phyloP scores from a whole-genome alignment of 2,888 invertebrate species.

The Scaptodrosophila latifasciaeformis region DNA sequence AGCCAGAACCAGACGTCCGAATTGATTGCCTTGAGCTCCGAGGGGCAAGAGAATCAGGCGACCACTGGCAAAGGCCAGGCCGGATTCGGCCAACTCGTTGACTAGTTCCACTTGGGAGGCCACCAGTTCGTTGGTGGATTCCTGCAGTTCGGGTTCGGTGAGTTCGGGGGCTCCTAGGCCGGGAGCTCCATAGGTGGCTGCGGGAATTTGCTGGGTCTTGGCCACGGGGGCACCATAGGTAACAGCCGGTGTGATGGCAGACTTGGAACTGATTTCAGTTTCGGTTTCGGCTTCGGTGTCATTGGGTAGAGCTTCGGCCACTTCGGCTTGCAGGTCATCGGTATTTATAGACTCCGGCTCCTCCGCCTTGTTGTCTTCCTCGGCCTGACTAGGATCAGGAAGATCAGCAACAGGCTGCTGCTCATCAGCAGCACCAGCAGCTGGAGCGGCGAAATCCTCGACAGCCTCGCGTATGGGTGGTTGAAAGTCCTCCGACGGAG shows the following conservation, averaged over 20 bases:
- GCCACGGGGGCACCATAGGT: constrained; percentile 57
- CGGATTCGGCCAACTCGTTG: constrained; percentile 37
- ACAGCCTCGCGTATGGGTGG: constrained; percentile 61
- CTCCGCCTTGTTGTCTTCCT: constrained; percentile 24
- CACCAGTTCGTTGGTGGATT: constrained; percentile 46
- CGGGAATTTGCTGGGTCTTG: constrained; percentile 31
- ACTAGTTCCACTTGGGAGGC: constrained; percentile 61
- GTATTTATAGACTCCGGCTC: constrained; percentile 28
- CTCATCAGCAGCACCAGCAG: constrained; percentile 38
- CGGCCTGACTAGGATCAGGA: constrained; percentile 56
- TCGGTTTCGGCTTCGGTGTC: constrained; percentile 5
- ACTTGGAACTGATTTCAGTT: constrained; percentile 11
- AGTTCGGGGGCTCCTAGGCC: too few species aligned
- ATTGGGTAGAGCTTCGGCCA: constrained; percentile 1
- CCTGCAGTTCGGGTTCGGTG: constrained; percentile 12
- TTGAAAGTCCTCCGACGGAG: constrained; percentile 66
- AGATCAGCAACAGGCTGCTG: constrained; percentile 70
- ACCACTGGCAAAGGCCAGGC: constrained; percentile 43
- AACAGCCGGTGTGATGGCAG: constrained; percentile 38
- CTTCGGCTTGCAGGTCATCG: constrained; percentile 19
- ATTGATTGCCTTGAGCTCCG: constrained; percentile 42
- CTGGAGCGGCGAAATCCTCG: constrained; percentile 55
- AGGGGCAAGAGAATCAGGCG: constrained; percentile 67
- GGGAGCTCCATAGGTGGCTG: constrained; percentile 60
- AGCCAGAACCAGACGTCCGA: constrained; percentile 54